Evolutionary conservation across 2,797 vertebrate species (phyloP), one percentile per base, ranked within the genome.

Genomic region (Crenichthys baileyi): DNA sequence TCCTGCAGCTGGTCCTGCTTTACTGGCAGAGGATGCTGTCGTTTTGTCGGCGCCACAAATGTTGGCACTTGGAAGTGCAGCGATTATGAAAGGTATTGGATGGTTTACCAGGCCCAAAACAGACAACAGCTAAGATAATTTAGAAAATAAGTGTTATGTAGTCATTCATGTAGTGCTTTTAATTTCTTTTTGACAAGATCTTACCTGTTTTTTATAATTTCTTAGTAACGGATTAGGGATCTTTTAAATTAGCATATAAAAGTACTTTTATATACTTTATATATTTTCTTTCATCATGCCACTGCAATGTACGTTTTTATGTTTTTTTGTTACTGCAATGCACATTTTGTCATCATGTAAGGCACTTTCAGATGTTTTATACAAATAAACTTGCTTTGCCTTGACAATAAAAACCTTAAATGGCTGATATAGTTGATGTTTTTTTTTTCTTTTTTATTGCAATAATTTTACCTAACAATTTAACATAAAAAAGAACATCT

Each of bases 21-120:
- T 68, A 16, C 0, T n/a, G 2, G 24, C 11, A 44, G 67, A 46
- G 12, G 67, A 70, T 46, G 41, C 24, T 0, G 12, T 7, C n/a
- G 41, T 5, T 46, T 0, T 12, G 0, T 0, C 24, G 4, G 1
- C 60, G 0, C 50, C 3, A 2, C 9, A 76, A 1, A 0, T 70
- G 0, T 0, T 80, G n/a, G 31, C 73, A 50, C 0, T 50, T 6
- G 65, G 60, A 71, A n/a, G 56, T 39, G 76, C 8, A 70, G 22
- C 7, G 11, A 6, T 75, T 65, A 7, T 51, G 31, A 70, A 75
- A 50, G 0, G 6, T 2, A 0, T 81, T 0, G 55, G 68, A 7
- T 36, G 51, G 50, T 89, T 80, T 70, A 15, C 67, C 24, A 75
- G 46, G 60, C 70, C 72, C 6, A 75, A 39, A 70, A 46, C 4